Evolutionary conservation across 2,797 vertebrate species (phyloP), one percentile per base, ranked within the genome.

Genomic region (Rhabdophis nuchalis): DNA sequence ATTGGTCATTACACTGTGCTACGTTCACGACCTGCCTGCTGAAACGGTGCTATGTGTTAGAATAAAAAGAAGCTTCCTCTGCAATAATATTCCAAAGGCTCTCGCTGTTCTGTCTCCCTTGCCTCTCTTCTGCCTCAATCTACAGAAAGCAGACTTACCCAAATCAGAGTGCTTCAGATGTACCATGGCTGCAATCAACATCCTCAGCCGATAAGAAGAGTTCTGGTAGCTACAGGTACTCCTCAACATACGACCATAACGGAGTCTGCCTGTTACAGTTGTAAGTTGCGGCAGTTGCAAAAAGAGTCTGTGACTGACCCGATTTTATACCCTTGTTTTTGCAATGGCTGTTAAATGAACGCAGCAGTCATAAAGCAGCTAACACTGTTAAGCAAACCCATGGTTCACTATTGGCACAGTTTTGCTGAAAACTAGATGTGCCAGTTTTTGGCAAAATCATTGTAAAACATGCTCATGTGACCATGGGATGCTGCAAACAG

Each of bases 1-100:
- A 54, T 57, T 91, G 92, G 88, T 92, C 93, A 94, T 57, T 94
- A 56, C 77, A 93, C 8, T 89, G 36, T 64, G 20, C 91, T 90
- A 93, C n/a, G 90, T 68, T 90, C 14, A 25, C 7, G n/a, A 14
- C 20, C 87, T 92, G 52, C 92, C 91, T 91, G 53, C 58, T 90
- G 58, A 92, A 94, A 89, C 1, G 86, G n/a, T 13, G 5, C 4
- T 92, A 60, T 86, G 92, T 85, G 29, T 46, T 18, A 72, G 53
- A 89, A 92, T 14, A 86, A 64, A 52, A 29, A 29, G 64, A 60
- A 77, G 46, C 25, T 89, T 29, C 87, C 32, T 41, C 53, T 41
- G 27, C 64, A 54, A 88, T 46, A 89, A 77, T 88, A 57, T 92
- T 85, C 41, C 5, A 3, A 25, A 50, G 88, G 8, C 12, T 50